Evolutionary conservation across 1,140 invertebrate species (phyloP).

Genomic region (Trissolcus basalis): DNA sequence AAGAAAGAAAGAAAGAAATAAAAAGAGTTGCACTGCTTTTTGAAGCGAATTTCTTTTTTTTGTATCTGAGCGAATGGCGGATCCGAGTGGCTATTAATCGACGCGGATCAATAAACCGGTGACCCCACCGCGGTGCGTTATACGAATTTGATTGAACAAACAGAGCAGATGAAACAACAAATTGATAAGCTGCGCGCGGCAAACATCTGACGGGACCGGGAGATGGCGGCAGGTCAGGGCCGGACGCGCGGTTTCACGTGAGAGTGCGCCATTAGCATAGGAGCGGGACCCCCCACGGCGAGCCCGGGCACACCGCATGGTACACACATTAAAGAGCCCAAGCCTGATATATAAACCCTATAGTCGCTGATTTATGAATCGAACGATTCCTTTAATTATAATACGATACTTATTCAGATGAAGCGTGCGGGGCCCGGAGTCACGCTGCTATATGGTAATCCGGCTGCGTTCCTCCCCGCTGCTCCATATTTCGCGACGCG

Average conservation of each 20-base stretch:
- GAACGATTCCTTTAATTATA: slow-evolving; percentile 76
- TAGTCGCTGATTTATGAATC: slow-evolving; percentile 72
- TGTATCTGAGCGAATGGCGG: too few relatives aligned
- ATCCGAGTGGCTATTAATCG: too few relatives aligned
- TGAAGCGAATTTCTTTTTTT: too few relatives aligned
- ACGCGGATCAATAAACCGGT: slow-evolving; percentile 35
- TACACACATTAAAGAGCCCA: slow-evolving; percentile 64
- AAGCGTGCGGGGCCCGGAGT: slow-evolving; percentile 65
- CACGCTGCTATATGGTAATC: slow-evolving; percentile 74
- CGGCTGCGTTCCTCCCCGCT: slow-evolving; percentile 28
- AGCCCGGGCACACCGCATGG: slow-evolving; percentile 58
- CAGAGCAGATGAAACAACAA: slow-evolving; percentile 68
- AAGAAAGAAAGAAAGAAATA: neutral
- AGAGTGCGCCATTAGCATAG: slow-evolving; percentile 75
- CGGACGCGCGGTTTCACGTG: slow-evolving; percentile 61
- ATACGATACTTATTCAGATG: slow-evolving; percentile 77
- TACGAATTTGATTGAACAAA: slow-evolving; percentile 47
- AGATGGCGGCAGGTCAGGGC: slow-evolving; percentile 56
- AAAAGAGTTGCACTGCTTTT: too few relatives aligned
- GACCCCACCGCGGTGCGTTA: neutral
- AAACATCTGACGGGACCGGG: slow-evolving; percentile 66
- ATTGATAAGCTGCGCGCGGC: slow-evolving; percentile 73
- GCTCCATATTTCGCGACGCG: slow-evolving; percentile 39
- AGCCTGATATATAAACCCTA: slow-evolving; percentile 74
- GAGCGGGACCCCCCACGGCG: slow-evolving; percentile 70